A percentile compares a stretch with the other conserved stretches of the same genome.
phyloP scores from a whole-genome alignment of 2,888 invertebrate genomes.

The Callyntrura guangdongensis region DNA sequence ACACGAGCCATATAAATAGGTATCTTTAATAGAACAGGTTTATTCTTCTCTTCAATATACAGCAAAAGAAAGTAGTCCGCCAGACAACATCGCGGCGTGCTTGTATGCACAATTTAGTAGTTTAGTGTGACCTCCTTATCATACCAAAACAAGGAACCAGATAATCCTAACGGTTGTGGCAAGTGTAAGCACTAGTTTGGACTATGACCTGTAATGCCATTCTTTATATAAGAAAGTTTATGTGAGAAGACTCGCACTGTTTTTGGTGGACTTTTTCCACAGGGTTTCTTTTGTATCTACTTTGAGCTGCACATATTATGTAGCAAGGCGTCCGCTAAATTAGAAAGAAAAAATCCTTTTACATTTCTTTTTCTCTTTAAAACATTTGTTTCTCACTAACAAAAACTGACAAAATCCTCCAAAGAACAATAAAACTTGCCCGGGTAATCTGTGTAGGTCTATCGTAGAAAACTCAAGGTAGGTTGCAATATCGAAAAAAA shows the following conservation, averaged over 20 bases:
- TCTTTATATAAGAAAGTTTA: conserved; percentile 16
- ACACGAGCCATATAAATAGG: neutral
- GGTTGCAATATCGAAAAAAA: neutral
- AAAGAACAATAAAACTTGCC: conserved; percentile 40
- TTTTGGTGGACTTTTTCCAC: neutral
- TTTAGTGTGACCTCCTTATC: conserved; percentile 51
- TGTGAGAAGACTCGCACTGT: neutral
- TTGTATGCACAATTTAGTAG: conserved; percentile 53
- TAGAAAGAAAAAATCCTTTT: neutral
- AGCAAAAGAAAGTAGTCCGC: neutral
- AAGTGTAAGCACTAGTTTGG: conserved; percentile 48
- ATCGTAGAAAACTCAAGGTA: neutral
- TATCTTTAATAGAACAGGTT: neutral
- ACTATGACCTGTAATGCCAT: conserved; percentile 64
- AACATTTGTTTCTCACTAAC: neutral
- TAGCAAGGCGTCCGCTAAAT: neutral
- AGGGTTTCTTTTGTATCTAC: neutral
- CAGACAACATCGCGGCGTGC: neutral
- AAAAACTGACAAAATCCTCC: conserved; percentile 4
- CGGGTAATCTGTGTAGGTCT: neutral
- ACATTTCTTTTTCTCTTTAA: neutral
- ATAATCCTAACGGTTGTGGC: conserved; percentile 64
- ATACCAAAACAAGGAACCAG: conserved; percentile 61
- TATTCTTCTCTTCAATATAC: neutral
- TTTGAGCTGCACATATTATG: neutral